These are phyloP conservation scores for Phymorhynchus buccinoides DNA, from an alignment of 1,140 invertebrate species.

Conservation along the genomic window DNA sequence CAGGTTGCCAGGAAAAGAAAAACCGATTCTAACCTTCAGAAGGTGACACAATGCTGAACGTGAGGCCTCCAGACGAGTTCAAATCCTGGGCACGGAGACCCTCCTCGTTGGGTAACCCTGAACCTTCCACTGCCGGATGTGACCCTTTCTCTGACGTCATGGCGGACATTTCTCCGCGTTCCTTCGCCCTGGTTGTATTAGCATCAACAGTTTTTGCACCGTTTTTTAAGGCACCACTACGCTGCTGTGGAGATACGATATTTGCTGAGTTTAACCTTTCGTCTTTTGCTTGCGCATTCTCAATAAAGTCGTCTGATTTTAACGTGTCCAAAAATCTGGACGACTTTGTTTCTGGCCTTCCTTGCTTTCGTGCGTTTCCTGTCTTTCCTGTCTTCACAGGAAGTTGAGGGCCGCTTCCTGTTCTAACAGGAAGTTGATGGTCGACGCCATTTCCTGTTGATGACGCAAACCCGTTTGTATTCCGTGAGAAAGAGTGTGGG, in stretches of 20 bases:
- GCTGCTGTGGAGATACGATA: not conserved
- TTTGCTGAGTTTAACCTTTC: not conserved
- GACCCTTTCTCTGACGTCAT: too few species aligned
- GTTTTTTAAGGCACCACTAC: not conserved
- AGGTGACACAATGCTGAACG: too few species aligned
- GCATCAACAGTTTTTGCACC: too few species aligned
- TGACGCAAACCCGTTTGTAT: too few species aligned
- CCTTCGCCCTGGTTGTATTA: too few species aligned
- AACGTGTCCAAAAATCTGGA: not conserved
- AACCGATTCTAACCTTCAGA: too few species aligned
- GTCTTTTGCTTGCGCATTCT: not conserved
- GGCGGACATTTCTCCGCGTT: too few species aligned
- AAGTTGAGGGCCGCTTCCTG: not conserved
- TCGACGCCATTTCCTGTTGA: not conserved
- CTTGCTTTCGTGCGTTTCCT: not conserved
- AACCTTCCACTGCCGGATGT: too few species aligned
- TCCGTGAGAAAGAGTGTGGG: not conserved
- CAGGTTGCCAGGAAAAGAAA: too few species aligned
- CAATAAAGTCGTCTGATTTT: not conserved
- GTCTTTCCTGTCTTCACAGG: not conserved
- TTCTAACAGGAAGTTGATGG: not conserved
- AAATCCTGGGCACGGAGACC: too few species aligned
- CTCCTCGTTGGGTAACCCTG: too few species aligned
- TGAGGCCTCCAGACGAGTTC: too few species aligned
- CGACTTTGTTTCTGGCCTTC: not conserved